Base-by-base conservation (phyloP, 2,888 invertebrate species). In the Cartodere bifasciata region DNA sequence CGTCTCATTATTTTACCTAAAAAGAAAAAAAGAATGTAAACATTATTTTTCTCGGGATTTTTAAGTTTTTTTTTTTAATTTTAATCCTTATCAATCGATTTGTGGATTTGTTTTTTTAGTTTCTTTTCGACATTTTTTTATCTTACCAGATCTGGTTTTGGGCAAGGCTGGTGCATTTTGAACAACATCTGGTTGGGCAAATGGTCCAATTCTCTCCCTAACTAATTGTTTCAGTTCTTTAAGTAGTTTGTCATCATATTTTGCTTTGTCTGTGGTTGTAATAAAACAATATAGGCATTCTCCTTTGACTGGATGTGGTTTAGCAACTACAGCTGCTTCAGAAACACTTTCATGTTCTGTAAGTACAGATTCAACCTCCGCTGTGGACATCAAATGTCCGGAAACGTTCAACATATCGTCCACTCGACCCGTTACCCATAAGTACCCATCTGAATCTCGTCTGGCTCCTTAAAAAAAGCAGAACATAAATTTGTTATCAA, bases 381-480 rank as follows among this genome's bases (percentile, higher is more conserved):
- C 86, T 0, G 97, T 98, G 37, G 92, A 92, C 76, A 98, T 83
- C 31, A 98, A 67, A 62, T 98, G 97, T 0, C 97, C 98, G 2
- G 92, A 94, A 5, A 98, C 95, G 60, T 98, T 98, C 43, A 98
- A 66, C 90, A 98, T 94, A 58, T 98, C 98, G 57, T 98, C 97
- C 21, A 95, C 86, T 35, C 95, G 77, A 0, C 95, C 95, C 0
- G 94, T 95, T 36, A 97, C 82, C 92, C 92, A 94, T 33, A 91
- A 64, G 58, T 91, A 92, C 1, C 95, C 95, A 56, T 98, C 95
- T 13, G 79, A 72, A 58, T 98, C 97, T 35, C 91, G 69, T 43
- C 73, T 71, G 0, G 90, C 92, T 33, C 92, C 92, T 92, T 31
- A 10, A 40, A 53, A 13, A 29, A 22, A 23, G 20, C n/a, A 15